phyloP scores from a whole-genome alignment of 2,797 vertebrate genomes.

The Schizopygopsis pylzovi region DNA sequence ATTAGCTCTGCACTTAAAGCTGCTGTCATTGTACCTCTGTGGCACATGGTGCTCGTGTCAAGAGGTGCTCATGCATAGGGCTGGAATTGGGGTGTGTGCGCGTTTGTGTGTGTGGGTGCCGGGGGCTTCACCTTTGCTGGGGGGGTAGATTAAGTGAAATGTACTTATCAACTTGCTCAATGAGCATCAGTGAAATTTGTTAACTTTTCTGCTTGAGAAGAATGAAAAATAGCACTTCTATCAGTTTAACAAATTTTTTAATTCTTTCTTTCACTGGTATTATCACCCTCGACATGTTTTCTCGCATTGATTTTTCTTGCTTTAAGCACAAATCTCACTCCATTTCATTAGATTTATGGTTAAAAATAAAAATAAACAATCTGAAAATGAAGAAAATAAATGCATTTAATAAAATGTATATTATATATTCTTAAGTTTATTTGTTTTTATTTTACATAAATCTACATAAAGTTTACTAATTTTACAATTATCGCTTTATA shows the following conservation, averaged over 20 bases:
- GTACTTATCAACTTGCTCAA: slow-evolving; percentile 50
- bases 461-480: too few species aligned
- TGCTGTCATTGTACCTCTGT: slow-evolving; percentile 59
- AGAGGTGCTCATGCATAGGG: slow-evolving; percentile 55
- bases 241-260: too few species aligned
- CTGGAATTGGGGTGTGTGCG: slow-evolving; percentile 22
- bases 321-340: not conserved
- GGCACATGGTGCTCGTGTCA: slow-evolving; percentile 54
- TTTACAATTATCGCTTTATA: too few species aligned
- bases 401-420: not conserved
- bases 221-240: slow-evolving; percentile 3
- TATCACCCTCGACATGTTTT: slow-evolving; percentile 39
- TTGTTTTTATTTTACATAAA: too few species aligned
- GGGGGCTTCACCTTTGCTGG: slow-evolving; percentile 38
- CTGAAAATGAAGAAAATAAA: not conserved
- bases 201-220: slow-evolving; percentile 20
- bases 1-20: slow-evolving; percentile 66
- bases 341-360: not conserved
- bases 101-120: not conserved
- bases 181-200: slow-evolving; percentile 21
- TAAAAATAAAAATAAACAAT: not conserved
- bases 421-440: too few species aligned
- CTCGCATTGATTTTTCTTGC: not conserved
- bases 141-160: slow-evolving; percentile 37
- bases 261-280: not conserved